Evolutionary conservation across 2,113 vertebrate species (phyloP).

Genomic region (Chionis minor): DNA sequence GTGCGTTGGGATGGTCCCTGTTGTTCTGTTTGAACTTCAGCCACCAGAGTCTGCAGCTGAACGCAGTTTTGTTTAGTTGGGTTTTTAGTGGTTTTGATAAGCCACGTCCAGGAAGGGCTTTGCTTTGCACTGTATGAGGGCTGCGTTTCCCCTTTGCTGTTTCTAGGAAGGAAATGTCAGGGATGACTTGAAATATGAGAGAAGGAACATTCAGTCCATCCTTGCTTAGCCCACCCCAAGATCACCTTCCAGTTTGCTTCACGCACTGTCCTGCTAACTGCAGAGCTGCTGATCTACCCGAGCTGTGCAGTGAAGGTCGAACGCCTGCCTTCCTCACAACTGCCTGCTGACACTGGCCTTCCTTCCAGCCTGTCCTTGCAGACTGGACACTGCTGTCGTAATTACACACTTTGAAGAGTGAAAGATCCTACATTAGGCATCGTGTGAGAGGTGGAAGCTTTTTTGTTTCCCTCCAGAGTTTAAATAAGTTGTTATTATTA

Average conservation of each 20-base stretch:
- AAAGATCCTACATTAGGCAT: background rate
- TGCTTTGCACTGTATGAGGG: background rate
- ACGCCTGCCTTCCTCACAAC: background rate
- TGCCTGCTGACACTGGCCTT: background rate
- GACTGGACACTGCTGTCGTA: background rate
- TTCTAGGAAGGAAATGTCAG: background rate
- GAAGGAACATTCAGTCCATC: background rate
- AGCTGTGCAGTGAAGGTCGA: rapidly evolving
- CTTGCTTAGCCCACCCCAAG: background rate
- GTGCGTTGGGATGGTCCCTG: rapidly evolving
- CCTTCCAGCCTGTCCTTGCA: background rate
- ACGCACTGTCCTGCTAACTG: background rate
- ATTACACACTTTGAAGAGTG: background rate
- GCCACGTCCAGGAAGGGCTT: background rate
- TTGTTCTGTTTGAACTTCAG: background rate
- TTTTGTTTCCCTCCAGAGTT: background rate
- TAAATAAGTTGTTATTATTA: background rate
- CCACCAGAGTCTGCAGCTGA: background rate
- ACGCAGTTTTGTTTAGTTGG: background rate
- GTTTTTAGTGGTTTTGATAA: background rate
- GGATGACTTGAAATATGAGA: background rate
- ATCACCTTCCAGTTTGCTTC: background rate
- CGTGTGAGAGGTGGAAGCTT: background rate
- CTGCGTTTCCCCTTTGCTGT: background rate
- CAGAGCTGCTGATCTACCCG: background rate